Percentiles rank a stretch among this genome's conserved stretches.
Evolutionary conservation across 1,140 invertebrate genomes (phyloP).

Genomic region (Hyles euphorbiae): DNA sequence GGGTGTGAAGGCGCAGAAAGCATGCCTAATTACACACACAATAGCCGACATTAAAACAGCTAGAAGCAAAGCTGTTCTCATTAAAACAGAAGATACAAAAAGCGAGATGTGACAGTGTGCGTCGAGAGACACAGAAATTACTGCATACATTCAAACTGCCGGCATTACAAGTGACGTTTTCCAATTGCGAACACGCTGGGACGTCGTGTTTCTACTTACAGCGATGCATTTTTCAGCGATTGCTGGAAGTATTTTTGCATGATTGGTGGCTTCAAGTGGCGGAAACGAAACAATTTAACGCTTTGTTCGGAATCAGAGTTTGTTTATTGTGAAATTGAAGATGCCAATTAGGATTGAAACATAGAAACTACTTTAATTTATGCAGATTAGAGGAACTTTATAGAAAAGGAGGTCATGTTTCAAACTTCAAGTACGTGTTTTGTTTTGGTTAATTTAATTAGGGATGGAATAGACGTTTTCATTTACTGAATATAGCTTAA

Average conservation of each 20-base stretch:
- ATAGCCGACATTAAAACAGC: conserved; percentile 15
- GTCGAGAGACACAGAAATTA: conserved; percentile 1
- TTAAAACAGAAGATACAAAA: conserved; percentile 23
- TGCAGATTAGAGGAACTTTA: no score
- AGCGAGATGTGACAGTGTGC: background rate
- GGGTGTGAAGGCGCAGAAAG: conserved; percentile 3
- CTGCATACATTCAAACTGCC: conserved; percentile 1
- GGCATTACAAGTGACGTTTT: conserved; percentile 5
- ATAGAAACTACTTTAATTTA: no score
- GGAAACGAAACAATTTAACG: no score
- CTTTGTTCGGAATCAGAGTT: no score
- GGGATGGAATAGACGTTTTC: no score
- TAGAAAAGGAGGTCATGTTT: no score
- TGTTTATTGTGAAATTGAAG: no score
- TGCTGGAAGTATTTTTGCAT: background rate
- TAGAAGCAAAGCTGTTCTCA: conserved; percentile 12
- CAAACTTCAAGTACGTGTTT: no score
- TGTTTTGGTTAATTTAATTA: no score
- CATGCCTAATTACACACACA: conserved; percentile 18
- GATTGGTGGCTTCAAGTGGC: no score
- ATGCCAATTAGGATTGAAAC: no score
- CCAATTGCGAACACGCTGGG: background rate
- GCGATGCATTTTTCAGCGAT: background rate
- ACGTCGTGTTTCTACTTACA: background rate
- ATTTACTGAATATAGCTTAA: no score